Conservation (phyloP, 2,797 vertebrate genomes). For the Sebastes hubbsi region DNA sequence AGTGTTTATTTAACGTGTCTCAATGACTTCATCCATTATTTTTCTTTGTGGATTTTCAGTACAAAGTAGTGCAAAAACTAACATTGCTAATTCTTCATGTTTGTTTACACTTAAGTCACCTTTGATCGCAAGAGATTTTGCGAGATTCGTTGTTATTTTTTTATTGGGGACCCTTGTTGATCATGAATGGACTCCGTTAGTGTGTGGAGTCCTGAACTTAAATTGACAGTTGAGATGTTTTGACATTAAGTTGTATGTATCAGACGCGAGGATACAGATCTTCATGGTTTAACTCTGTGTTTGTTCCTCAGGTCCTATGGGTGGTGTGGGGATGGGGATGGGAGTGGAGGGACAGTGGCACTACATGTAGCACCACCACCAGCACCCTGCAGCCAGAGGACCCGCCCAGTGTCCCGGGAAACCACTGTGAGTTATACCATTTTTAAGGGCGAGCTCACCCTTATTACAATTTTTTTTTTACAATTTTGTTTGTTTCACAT, state of each 20-base stretch:
- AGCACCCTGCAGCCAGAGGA: slow-evolving; percentile 74
- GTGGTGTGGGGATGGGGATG: slow-evolving; percentile 93
- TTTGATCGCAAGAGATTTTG: too few species aligned
- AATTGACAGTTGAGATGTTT: neutral
- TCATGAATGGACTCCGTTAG: too few species aligned
- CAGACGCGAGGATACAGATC: neutral
- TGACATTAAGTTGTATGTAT: neutral
- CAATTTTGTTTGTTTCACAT: neutral
- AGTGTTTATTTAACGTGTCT: too few species aligned
- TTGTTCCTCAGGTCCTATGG: slow-evolving; percentile 87
- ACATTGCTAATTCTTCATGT: too few species aligned
- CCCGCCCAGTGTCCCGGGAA: slow-evolving; percentile 80
- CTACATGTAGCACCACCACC: slow-evolving; percentile 91
- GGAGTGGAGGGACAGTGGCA: slow-evolving; percentile 96
- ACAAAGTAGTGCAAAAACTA: too few species aligned
- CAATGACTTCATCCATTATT: too few species aligned
- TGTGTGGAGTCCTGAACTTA: neutral
- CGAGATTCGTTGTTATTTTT: too few species aligned
- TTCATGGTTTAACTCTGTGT: slow-evolving; percentile 19
- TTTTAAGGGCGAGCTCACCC: neutral
- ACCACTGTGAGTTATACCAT: slow-evolving; percentile 57
- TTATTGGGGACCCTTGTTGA: too few species aligned
- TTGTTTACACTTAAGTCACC: too few species aligned
- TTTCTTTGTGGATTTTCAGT: too few species aligned
- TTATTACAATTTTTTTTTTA: neutral